Base-by-base conservation (phyloP, 2,888 invertebrate species). In the Ernsta delagoae region DNA sequence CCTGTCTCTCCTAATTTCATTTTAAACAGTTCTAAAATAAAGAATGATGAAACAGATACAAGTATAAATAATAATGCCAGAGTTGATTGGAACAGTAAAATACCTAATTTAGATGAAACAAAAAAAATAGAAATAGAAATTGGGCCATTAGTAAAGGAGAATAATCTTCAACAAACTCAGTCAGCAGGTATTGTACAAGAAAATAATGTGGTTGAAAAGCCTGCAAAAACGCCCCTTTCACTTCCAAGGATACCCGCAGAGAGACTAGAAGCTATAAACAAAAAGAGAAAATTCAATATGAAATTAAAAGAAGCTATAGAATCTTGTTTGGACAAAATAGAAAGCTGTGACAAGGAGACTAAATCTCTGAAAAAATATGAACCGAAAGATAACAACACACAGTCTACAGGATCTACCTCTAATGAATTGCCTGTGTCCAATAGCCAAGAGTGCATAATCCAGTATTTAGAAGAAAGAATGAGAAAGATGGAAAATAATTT, bases 251-350 rank as follows among this genome's bases (percentile, higher is more conserved):
- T 90, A 63, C 77, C 85, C 8, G 85, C 88, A 59, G 88, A 89
- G 75, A 86, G 89, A 75, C 73, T 81, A 48, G 91, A 90, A 57
- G 87, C 82, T 45, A 92, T 92, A 68, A 80, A 86, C 74, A 80
- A 87, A 76, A 93, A 93, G 74, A 83, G 93, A 70, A 84, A 86
- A 70, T 92, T 90, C 73, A 92, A 92, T 75, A 90, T 88, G 84
- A 91, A 86, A 74, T 73, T 93, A 57, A 82, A 84, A 75, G 90
- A 92, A 74, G 84, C 90, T 5, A 79, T 92, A 71, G 85, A 87
- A 77, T 82, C 86, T 43, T 87, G 86, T 74, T 75, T 91, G 50
- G 85, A 86, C 70, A 85, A 85, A 67, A 71, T 83, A 70, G 85
- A 84, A 45, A 79, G 81, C 12, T 73, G 74, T 43, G 72, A 74